Base-by-base conservation (phyloP, 2,888 invertebrate genomes). In the Melolontha melolontha region DNA sequence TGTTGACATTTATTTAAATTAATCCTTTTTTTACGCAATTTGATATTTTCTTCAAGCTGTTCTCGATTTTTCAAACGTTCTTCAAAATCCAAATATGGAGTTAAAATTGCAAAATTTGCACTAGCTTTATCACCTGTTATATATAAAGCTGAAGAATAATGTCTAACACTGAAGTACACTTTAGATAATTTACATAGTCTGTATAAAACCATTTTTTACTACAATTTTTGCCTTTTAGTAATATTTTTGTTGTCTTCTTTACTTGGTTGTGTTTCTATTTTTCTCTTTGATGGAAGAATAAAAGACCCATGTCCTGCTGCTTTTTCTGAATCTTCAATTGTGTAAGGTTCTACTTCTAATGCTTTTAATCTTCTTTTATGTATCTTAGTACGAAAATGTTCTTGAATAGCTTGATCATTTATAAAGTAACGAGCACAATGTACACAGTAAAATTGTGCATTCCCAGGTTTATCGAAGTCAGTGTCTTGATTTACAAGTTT, bases 371-470 rank as follows among this genome's bases (percentile, higher is more conserved):
- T 87, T 70, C 96, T 87, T 83, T 98, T 98, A 80, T 98, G 98
- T 0, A 92, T 92, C 75, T 83, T 98, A 0, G 95, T 93, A 77
- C 88, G 89, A 77, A 95, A 95, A 83, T 98, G 98, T 73, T 92
- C 91, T 68, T 90, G 88, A 72, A 97, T 81, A 0, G 97, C 92
- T 68, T 88, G 86, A 64, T 92, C 87, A 78, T 92, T 90, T 73
- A 96, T 93, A 78, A 96, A 98, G 81, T 97, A 94, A 64, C 95
- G 89, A 81, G 97, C 95, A 86, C 98, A 98, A 80, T 97, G 96
- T 29, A 97, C 84, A 79, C 98, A 98, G 79, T 97, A 97, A 82
- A 92, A 91, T 81, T 97, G 97, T 0, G 92, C 97, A 76, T 90
- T 89, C 10, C 97, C 97, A 10, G 97, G 94, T 78, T 92, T 88